Conservation (phyloP, 1,140 invertebrate genomes). For the Lordiphosa stackelbergi region DNA sequence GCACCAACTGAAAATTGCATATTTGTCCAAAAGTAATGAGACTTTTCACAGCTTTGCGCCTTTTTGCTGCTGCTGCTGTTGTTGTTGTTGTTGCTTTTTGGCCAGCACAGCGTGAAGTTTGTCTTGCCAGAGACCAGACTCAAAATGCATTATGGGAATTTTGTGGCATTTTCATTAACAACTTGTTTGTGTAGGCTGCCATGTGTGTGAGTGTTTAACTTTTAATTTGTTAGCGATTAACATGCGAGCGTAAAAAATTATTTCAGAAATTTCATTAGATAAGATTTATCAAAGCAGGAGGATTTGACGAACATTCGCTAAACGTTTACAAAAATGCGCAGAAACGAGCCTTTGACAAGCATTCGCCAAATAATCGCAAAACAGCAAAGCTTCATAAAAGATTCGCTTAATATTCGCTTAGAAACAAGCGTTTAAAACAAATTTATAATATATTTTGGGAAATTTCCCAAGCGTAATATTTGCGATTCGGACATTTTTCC, state of each 20-base stretch:
- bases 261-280: constrained; percentile 24
- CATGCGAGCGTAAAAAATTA: constrained; percentile 56
- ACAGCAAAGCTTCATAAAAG: too few relatives aligned
- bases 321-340: too few relatives aligned
- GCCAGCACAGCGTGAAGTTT: constrained; percentile 62
- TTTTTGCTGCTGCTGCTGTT: constrained; percentile 6
- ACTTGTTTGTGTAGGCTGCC: constrained; percentile 18
- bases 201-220: constrained; percentile 22
- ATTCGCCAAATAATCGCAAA: too few relatives aligned
- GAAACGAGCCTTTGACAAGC: too few relatives aligned
- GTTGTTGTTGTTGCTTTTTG: constrained; percentile 13
- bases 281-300: constrained; percentile 11
- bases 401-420: too few relatives aligned
- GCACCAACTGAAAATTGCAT: constrained; percentile 51
- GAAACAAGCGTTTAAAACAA: too few relatives aligned
- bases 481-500: too few relatives aligned
- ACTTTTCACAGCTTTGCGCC: constrained; percentile 69
- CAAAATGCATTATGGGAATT: constrained; percentile 73
- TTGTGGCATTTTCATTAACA: constrained; percentile 76
- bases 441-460: too few relatives aligned
- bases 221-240: constrained; percentile 72
- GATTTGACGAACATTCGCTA: too few relatives aligned
- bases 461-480: too few relatives aligned
- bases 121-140: constrained; percentile 41
- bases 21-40: constrained; percentile 74